phyloP scores from a whole-genome alignment of 2,113 vertebrate species.

The Cheirogaleus medius region DNA sequence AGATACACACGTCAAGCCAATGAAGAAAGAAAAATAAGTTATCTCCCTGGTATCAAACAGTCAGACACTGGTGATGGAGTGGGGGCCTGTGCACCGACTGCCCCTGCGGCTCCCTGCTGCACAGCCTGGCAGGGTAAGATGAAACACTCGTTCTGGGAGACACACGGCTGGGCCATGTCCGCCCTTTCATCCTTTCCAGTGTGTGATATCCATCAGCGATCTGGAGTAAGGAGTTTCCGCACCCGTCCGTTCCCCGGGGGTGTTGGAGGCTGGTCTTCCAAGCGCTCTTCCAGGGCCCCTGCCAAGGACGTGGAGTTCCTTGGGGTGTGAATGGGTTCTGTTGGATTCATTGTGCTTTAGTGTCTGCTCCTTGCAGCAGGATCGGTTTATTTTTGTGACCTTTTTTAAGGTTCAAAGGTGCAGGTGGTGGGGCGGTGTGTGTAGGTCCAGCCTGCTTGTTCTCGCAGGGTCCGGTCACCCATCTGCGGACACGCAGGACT shows the following conservation, averaged over 20 bases:
- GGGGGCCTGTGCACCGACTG: conserved; percentile 47
- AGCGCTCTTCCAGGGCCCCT: accelerated
- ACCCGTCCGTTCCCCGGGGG: accelerated
- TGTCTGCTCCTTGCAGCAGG: conserved; percentile 69
- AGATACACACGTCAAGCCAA: conserved; percentile 82
- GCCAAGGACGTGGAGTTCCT: conserved; percentile 66
- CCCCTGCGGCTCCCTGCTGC: conserved; percentile 66
- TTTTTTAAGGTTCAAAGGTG: conserved; percentile 80
- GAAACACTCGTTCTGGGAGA: background rate
- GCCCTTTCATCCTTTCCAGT: background rate
- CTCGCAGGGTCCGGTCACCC: accelerated
- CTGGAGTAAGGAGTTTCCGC: accelerated
- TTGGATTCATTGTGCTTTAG: conserved; percentile 87
- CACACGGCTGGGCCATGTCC: accelerated
- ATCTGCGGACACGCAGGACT: background rate
- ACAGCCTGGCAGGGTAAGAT: conserved; percentile 25
- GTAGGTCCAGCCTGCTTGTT: conserved; percentile 21
- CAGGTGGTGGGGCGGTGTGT: conserved; percentile 64
- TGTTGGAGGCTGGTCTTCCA: background rate
- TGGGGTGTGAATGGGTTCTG: conserved; percentile 73
- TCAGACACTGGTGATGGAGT: conserved; percentile 72
- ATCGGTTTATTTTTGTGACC: conserved; percentile 61
- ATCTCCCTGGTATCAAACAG: conserved; percentile 79
- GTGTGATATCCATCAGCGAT: background rate
- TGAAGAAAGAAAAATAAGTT: conserved; percentile 78